These are phyloP conservation scores for Oikopleura vanhoeffeni DNA, from an alignment of 23 tunicate species.

Conservation along the genomic window DNA sequence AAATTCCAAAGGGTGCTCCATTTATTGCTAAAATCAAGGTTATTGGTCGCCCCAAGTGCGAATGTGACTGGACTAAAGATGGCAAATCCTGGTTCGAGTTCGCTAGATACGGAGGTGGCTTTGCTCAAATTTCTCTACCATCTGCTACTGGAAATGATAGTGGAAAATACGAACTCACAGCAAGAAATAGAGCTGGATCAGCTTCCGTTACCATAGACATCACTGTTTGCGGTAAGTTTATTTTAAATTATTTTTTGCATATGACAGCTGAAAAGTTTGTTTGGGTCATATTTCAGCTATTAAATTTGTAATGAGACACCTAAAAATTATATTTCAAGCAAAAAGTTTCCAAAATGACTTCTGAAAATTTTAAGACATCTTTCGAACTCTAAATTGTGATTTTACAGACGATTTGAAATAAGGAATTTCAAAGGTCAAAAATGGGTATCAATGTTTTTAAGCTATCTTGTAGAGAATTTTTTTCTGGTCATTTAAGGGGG, in stretches of 20 bases:
- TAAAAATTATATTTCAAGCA: too few species aligned
- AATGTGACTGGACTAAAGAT: constrained; percentile 42
- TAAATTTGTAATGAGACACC: too few species aligned
- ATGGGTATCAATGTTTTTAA: too few species aligned
- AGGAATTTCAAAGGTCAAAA: too few species aligned
- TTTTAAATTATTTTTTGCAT: neutral
- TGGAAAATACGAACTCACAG: constrained; percentile 30
- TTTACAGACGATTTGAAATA: too few species aligned
- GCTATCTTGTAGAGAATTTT: too few species aligned
- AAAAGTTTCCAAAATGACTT: too few species aligned
- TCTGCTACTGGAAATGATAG: constrained; percentile 15
- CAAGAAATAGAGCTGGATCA: constrained; percentile 37
- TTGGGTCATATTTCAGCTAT: too few species aligned
- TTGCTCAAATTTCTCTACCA: neutral
- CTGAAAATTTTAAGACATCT: too few species aligned
- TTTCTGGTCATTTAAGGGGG: too few species aligned
- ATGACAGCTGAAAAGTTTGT: neutral
- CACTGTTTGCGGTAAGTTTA: constrained; percentile 39
- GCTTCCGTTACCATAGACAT: constrained; percentile 29
- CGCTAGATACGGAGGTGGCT: constrained; percentile 7
- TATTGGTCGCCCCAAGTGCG: constrained; percentile 57
- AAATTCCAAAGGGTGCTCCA: neutral
- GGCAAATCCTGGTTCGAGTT: constrained; percentile 18
- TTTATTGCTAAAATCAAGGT: constrained; percentile 14
- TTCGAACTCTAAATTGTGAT: too few species aligned